Evolutionary conservation across 1,140 invertebrate species (phyloP).

Genomic region (Papilio xuthus): DNA sequence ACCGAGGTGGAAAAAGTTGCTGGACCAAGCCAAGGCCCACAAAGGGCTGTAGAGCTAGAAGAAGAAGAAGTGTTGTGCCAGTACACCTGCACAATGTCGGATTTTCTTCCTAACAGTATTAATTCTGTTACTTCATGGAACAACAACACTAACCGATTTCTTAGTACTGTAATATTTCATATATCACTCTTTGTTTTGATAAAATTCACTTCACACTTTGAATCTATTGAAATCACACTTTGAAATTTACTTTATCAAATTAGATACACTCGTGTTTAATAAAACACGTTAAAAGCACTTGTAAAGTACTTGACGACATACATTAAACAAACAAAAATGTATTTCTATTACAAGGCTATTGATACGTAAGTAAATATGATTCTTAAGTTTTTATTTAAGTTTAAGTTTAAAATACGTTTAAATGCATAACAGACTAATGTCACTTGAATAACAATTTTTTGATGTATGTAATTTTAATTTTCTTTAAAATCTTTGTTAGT

Average conservation of each 20-base stretch:
- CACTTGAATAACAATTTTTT: no score
- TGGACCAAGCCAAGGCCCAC: no score
- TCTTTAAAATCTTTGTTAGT: no score
- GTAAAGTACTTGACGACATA: background rate
- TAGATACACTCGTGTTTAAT: background rate
- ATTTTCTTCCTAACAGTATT: no score
- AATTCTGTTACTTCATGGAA: no score
- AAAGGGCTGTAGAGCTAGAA: no score
- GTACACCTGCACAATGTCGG: no score
- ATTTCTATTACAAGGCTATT: background rate
- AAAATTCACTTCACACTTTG: background rate
- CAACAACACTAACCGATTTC: background rate
- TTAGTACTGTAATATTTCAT: background rate
- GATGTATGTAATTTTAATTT: no score
- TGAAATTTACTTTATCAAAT: constrained; percentile 6
- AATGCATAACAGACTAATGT: no score
- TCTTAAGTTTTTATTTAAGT: background rate
- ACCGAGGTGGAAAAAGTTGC: no score
- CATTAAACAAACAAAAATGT: background rate
- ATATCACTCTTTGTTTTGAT: background rate
- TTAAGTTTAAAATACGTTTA: no score
- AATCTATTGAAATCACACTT: background rate
- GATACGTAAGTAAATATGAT: background rate
- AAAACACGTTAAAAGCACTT: background rate
- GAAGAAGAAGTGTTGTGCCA: no score